Evolutionary conservation across 1,140 invertebrate genomes (phyloP), one percentile per base, ranked within the genome.

Genomic region (Drosophila orosa): DNA sequence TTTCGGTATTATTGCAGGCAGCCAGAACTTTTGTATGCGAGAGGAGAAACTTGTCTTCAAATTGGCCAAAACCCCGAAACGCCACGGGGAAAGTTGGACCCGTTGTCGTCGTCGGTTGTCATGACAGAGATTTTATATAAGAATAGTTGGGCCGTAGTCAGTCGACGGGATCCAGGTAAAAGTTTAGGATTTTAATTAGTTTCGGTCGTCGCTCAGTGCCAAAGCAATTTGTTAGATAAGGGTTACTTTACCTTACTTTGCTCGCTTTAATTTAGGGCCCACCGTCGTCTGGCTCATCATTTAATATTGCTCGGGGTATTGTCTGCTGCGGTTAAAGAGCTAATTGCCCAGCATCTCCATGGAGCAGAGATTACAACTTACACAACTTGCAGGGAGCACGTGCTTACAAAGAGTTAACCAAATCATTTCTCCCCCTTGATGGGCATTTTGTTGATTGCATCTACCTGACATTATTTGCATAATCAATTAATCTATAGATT

Each of bases 131-230:
- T 58, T 71, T 71, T 58, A 57, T 71, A 71, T 71, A 72, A 72
- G 68, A 72, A 72, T 72, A 71, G 65, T 71, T 71, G 40, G 62
- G 25, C 31, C 48, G 12, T 27, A 68, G 59, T 42, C 45, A 47
- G 45, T 27, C 45, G 45, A 25, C 35, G 40, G 47, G 29, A 31
- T 37, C 24, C 73, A 76, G 73, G 73, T 76, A 59, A 76, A 72
- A 76, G 72, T 76, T 76, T 67, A 33, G 54, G 73, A 47, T 76
- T 76, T 76, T 76, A 76, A 76, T 76, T 76, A 76, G 73, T 76
- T 75, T 76, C 52, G 54, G 62, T 67, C 71, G 58, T 74, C 66
- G 68, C 62, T 75, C 66, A 75, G 73, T 59, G 73, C 39, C 44
- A 76, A 66, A 58, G 54, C 61, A 76, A 76, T 76, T 76, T 76